phyloP scores from a whole-genome alignment of 2,888 invertebrate species.

The Drepanosiphum platanoidis region DNA sequence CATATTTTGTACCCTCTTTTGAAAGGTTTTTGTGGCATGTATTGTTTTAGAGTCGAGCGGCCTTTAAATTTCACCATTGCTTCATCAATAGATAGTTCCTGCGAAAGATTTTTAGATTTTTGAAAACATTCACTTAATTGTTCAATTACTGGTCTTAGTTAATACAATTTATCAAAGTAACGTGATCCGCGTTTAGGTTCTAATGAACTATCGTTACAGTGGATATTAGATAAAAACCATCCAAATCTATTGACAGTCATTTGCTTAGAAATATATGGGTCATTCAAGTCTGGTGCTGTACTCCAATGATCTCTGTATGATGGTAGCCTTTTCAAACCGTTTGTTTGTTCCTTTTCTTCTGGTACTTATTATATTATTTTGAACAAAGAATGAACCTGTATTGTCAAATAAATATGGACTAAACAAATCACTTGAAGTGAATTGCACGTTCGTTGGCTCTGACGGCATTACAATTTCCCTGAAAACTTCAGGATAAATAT shows the following conservation, averaged over 20 bases:
- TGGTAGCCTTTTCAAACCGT: not conserved
- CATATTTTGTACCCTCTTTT: conserved; percentile 63
- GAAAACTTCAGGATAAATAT: too few relatives aligned
- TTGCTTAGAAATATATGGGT: conserved; percentile 18
- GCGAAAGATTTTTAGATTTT: not conserved
- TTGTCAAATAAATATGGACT: too few relatives aligned
- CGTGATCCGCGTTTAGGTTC: conserved; percentile 9
- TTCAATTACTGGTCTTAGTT: conserved; percentile 21
- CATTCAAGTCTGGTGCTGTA: not conserved
- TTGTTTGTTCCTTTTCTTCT: too few relatives aligned
- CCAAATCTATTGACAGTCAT: conserved; percentile 45
- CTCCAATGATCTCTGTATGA: not conserved
- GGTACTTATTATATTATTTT: too few relatives aligned
- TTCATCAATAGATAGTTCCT: conserved; percentile 56
- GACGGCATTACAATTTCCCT: too few relatives aligned
- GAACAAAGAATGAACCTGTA: too few relatives aligned
- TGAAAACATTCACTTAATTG: conserved; percentile 18
- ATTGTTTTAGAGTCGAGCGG: not conserved
- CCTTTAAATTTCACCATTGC: too few relatives aligned
- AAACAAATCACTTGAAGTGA: too few relatives aligned
- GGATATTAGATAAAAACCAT: conserved; percentile 7
- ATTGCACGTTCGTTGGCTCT: too few relatives aligned
- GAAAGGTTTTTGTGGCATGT: conserved; percentile 60
- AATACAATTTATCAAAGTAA: conserved; percentile 60
- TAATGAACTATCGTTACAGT: conserved; percentile 12